Evolutionary conservation across 2,888 invertebrate species (phyloP).

Genomic region (Xestoiulus laeticollis): DNA sequence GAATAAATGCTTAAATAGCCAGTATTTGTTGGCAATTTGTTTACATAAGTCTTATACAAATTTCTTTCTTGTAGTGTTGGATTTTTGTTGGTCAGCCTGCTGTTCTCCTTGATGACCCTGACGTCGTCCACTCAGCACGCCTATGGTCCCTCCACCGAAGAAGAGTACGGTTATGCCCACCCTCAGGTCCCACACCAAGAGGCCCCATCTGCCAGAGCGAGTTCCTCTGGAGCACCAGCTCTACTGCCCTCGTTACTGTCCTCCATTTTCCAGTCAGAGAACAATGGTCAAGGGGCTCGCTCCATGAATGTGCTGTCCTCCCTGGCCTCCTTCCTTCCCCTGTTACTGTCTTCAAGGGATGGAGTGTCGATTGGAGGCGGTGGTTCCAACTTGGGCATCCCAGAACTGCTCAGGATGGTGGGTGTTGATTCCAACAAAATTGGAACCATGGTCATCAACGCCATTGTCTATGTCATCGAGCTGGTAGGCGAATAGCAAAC

Average conservation of each 20-base stretch:
- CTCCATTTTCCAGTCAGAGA: neutral
- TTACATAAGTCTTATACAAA: too few species aligned
- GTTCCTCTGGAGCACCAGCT: neutral
- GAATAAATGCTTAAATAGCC: too few species aligned
- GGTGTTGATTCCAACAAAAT: conserved; percentile 80
- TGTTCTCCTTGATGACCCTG: neutral
- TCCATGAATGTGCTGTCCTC: conserved; percentile 47
- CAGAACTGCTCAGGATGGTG: conserved; percentile 67
- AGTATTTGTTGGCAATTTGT: too few species aligned
- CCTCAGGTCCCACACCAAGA: neutral
- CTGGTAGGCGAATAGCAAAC: conserved; percentile 71
- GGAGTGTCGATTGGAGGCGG: neutral
- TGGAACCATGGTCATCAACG: conserved; percentile 83
- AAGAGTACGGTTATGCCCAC: neutral
- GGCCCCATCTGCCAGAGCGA: neutral
- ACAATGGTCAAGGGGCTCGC: neutral
- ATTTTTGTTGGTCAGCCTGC: neutral
- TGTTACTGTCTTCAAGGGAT: conserved; percentile 45
- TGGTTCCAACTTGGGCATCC: neutral
- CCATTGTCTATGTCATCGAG: conserved; percentile 83
- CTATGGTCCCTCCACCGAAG: neutral
- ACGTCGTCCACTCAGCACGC: neutral
- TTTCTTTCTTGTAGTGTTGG: neutral
- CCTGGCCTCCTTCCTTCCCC: conserved; percentile 47
- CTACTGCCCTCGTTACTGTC: conserved; percentile 4